Evolutionary conservation across 1,140 invertebrate genomes (phyloP), one percentile per base, ranked within the genome.

Genomic region (Ptiloglossa arizonensis): DNA sequence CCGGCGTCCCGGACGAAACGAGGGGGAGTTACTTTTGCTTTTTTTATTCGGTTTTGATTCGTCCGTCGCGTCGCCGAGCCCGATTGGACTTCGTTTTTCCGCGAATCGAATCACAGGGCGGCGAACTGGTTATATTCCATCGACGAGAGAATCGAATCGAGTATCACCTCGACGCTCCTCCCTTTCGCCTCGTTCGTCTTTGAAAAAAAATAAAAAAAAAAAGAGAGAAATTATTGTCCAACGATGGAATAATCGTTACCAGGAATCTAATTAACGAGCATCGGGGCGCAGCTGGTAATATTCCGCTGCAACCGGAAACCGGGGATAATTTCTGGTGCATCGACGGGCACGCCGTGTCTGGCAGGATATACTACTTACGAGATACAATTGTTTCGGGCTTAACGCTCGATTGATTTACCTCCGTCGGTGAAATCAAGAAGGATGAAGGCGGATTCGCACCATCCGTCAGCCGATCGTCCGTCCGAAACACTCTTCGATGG

Each of bases 321-420:
- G 27, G 63, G 63, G 63, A 68, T 67, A 68, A 75, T 75, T 66
- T 73, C 71, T 73, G 29, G 35, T 68, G 41, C 52, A 75, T 74
- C 52, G 50, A 13, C 32, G 22, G 22, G 41, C 57, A 38, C 11
- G 70, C 59, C 48, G 46, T 15, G 50, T 15, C n/a, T 4, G 29
- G 52, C 63, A 67, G 72, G 63, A 75, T 46, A 75, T 44, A 29
- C 50, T 67, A 75, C 72, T 73, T 73, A 66, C 35, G 60, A 73
- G 48, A 44, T 54, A 35, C 71, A 54, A 73, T 73, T 54, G 70
- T 41, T 73, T 62, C 24, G 19, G 22, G 19, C 32, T 50, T 72
- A 50, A n/a, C 57, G 44, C 29, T 64, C 59, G 32, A 73, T 73
- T 41, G 46, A 64, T 73, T 52, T 38, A 63, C 59, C 24, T 38